phyloP scores from a whole-genome alignment of 2,797 vertebrate genomes.

The Jordanella pulchra region DNA sequence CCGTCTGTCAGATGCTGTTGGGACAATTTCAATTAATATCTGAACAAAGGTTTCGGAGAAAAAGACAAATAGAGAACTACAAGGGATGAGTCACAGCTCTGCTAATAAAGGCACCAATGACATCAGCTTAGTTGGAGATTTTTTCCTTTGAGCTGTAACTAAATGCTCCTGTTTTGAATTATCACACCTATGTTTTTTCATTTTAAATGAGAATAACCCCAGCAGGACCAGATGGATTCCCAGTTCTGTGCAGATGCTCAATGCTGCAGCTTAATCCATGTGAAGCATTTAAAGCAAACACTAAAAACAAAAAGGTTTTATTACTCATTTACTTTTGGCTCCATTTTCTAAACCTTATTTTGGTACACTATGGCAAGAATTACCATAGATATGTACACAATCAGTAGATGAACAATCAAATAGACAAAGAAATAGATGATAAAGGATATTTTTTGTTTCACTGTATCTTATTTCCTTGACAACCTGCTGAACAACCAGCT shows the following conservation, averaged over 20 bases:
- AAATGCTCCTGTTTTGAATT: slow-evolving; percentile 25
- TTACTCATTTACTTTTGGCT: not conserved
- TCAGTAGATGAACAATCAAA: not conserved
- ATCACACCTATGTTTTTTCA: slow-evolving; percentile 42
- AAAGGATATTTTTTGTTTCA: slow-evolving; percentile 6
- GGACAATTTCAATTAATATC: slow-evolving; percentile 3
- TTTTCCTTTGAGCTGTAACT: slow-evolving; percentile 16
- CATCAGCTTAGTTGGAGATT: slow-evolving; percentile 23
- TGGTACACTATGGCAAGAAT: not conserved
- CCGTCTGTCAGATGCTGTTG: not conserved
- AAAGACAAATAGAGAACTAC: slow-evolving; percentile 11
- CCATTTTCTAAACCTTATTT: not conserved
- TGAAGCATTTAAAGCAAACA: not conserved
- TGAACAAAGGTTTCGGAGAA: slow-evolving; percentile 1
- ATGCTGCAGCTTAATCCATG: slow-evolving; percentile 13
- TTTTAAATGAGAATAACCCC: slow-evolving; percentile 32
- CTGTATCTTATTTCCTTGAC: not conserved
- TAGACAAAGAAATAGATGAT: slow-evolving; percentile 11
- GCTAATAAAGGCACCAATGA: slow-evolving; percentile 30
- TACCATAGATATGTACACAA: not conserved
- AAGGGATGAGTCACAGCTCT: slow-evolving; percentile 35
- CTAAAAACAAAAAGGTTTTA: not conserved
- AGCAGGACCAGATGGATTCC: slow-evolving; percentile 34
- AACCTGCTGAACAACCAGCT: too few relatives aligned
- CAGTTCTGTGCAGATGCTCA: slow-evolving; percentile 15